Evolutionary conservation across 2,888 invertebrate genomes (phyloP), one percentile per base, ranked within the genome.

Genomic region (Conistra vaccinii): DNA sequence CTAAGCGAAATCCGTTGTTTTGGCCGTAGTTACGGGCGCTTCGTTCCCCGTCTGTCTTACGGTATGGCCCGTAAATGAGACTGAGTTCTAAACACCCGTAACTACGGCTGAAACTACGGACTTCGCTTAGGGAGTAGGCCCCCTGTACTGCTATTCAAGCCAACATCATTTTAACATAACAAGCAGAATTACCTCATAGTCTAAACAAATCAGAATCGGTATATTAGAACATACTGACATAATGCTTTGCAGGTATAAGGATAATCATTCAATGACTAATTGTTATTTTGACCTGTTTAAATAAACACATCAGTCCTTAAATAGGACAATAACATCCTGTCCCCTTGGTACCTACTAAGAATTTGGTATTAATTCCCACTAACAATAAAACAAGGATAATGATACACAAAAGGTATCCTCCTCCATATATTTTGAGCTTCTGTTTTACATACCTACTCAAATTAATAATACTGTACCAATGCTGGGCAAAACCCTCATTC

Each of bases 261-360:
- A 68, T 29, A 70, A 39, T 53, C 17, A 29, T 51, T 29, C 10
- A 29, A 68, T 29, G 29, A 58, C 23, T 58, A 58, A 42, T 42
- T 55, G 26, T 55, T 26, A 57, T 57, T 42, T 26, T 55, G 2
- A 68, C 2, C 39, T 3, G 5, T 35, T 72, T 5, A 26, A 68
- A 42, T 42, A 20, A 3, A n/a, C 9, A 14, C n/a, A 45, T n/a
- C 10, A 39, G 12, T 32, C 29, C 42, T n/a, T n/a, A 55, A 55
- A 69, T 42, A 72, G 32, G 26, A 35, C 26, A 72, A 42, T 72
- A 57, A 70, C 32, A 66, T 29, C 29, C 1, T 10, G 29, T 58
- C 9, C 20, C 9, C 29, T 57, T 57, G 12, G 17, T 57, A n/a
- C n/a, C n/a, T n/a, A 14, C 26, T 57, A 20, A 1, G 23, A 53